Conservation (phyloP, 2,113 vertebrate species). For the Oceanodroma tethys region DNA sequence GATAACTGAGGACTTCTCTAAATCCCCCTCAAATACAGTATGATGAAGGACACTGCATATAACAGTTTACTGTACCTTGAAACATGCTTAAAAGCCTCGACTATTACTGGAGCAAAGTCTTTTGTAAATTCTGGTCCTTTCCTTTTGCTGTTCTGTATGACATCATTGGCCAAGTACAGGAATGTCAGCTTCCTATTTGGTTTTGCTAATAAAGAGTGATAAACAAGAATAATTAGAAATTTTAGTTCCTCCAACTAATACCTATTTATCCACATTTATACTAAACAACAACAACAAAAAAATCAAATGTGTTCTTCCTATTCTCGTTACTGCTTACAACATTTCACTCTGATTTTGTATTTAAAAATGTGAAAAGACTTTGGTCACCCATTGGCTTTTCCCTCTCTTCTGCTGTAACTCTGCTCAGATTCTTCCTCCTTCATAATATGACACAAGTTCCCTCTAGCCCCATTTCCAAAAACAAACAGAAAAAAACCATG, state of each 20-base stretch:
- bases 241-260: background rate
- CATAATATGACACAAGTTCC: background rate
- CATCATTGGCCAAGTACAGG: conserved; percentile 97
- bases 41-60: background rate
- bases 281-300: background rate
- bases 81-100: conserved; percentile 97
- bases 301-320: background rate
- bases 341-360: background rate
- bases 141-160: conserved; percentile 99
- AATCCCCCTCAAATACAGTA: background rate
- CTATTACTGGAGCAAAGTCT: conserved; percentile 95
- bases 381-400: background rate
- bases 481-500: background rate
- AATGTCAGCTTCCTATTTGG: conserved; percentile 95
- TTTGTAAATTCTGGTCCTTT: conserved; percentile 98
- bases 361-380: background rate
- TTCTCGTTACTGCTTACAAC: background rate
- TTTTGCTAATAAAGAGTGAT: conserved; percentile 80
- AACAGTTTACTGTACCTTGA: conserved; percentile 80
- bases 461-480: background rate
- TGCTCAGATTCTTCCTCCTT: background rate
- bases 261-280: background rate
- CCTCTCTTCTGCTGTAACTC: background rate
- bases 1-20: background rate
- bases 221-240: background rate